Evolutionary conservation across 2,888 invertebrate genomes (phyloP), one percentile per base, ranked within the genome.

Genomic region (Agrochola circellaris): DNA sequence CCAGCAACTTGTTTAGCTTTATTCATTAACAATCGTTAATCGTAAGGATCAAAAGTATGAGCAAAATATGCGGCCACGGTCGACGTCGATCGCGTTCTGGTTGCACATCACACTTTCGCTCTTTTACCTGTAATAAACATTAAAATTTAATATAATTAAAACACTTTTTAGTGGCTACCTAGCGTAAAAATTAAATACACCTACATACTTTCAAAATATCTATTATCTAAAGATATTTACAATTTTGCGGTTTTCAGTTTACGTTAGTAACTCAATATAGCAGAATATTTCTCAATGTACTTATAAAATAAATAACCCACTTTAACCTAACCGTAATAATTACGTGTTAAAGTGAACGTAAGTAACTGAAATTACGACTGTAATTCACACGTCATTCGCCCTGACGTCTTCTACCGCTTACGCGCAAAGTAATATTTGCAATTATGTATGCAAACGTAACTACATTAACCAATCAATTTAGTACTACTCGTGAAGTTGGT

Each of bases 331-430:
- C 42, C 30, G 77, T 77, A 51, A 42, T 51, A 51, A 62, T 62
- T 56, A 78, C 70, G 79, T 70, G 71, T 78, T 62, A 26, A 62
- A 62, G 26, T 70, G 70, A 54, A 77, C 77, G 70, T 77, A 34
- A 26, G 26, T 61, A 78, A 54, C 17, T 70, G 45, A 38, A 61
- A 54, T 70, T 45, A 78, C 34, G 54, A 26, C 2, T 45, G 54
- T 38, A 23, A 77, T 70, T 61, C 7, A 62, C n/a, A 77, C 78
- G 61, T 77, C 77, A 77, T 26, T 34, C 9, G 13, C 42, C 2
- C 20, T 23, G 77, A 70, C 70, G 70, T 38, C 13, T 77, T 9
- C 54, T 38, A 13, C 61, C 61, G 26, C 4, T 60, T 38, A 38
- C 23, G 26, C 54, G 61, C 9, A 6, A 20, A 17, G 51, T 34